Base-by-base conservation (phyloP, 1,140 invertebrate species). In the Pseudoatta argentina region DNA sequence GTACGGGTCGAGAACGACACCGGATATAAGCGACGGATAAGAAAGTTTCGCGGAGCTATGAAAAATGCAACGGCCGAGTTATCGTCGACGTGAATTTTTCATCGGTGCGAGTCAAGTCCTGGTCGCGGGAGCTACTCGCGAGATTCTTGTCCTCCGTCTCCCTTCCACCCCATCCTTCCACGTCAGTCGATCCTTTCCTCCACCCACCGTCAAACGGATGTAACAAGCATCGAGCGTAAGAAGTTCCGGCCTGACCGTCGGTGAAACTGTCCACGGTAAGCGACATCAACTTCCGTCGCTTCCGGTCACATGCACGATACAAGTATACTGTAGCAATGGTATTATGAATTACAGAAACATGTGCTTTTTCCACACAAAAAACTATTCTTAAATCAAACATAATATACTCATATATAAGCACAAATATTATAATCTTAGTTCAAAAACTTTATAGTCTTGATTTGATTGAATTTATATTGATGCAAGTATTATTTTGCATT, bases 41-140 rank as follows among this genome's bases (percentile, higher is more conserved):
- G 93, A 94, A 94, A 94, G 93, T 94, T 93, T 92, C 90, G 93
- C 86, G 91, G 83, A 75, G 87, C 88, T 92, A 94, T 95, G 94
- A 95, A 95, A 95, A 94, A 95, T 95, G 93, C 94, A 94, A 92
- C 91, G 92, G 90, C 87, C 92, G 91, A 93, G 93, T 94, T 94
- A 94, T 94, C 93, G 93, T 90, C 89, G 91, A 88, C 87, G 91
- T 95, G 93, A 94, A 95, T 94, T 95, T 95, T 95, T 95, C 94
- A 95, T 94, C 91, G 91, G 79, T 78, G 82, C 86, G 79, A 91
- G 82, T 87, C 83, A 87, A 91, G 72, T 86, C 57, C 66, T n/a
- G 77, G 77, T 87, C 57, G 81, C 76, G 83, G 78, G 61, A 77
- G 55, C 67, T 79, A 86, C 85, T 78, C 73, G 73, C 81, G 67